Base-by-base conservation (phyloP, 1,140 invertebrate species). In the Harpegnathos saltator region DNA sequence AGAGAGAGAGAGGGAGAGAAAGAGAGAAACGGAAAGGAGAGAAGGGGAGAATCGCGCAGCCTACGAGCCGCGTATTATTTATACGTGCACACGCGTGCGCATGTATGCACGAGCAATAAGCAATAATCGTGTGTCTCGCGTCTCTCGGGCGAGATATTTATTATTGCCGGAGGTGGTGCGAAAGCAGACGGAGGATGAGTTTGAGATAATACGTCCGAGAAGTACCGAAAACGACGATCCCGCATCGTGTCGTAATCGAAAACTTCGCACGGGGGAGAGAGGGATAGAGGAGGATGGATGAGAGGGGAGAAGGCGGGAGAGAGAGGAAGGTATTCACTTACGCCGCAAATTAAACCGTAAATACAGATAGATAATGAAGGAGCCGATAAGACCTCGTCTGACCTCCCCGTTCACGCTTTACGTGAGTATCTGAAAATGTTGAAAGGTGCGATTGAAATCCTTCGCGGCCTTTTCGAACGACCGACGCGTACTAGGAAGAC, bases 101-200 rank as follows among this genome's bases (percentile, higher is more conserved):
- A 44, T 29, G 48, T 56, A 68, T 54, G 52, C 50, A 24, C 65
- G 50, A 50, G 75, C 75, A 71, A 80, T 80, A 80, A 80, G 75
- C 75, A 80, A 80, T 80, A 80, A 80, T 80, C 65, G 75, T 69
- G 73, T 80, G 75, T 80, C 65, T 80, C 73, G 73, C 72, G 59
- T 63, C 75, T 63, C 75, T 78, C 17, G 63, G 14, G 33, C 17
- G 65, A 80, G 75, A 80, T 80, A 80, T 80, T 80, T 80, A 80
- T 80, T 80, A 59, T 71, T 80, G 75, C 75, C 75, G 52, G 65
- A 80, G 75, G 75, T 71, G 38, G 56, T 69, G 17, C 33, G 52
- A 80, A 71, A 69, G 52, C 65, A 44, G 33, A 17, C n/a, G 22
- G 75, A 80, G 38, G 52, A 80, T 69, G 63, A 77, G 44, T 77